These are phyloP conservation scores for Lophotriccus pileatus DNA, from an alignment of 2,797 vertebrate genomes.

Conservation along the genomic window DNA sequence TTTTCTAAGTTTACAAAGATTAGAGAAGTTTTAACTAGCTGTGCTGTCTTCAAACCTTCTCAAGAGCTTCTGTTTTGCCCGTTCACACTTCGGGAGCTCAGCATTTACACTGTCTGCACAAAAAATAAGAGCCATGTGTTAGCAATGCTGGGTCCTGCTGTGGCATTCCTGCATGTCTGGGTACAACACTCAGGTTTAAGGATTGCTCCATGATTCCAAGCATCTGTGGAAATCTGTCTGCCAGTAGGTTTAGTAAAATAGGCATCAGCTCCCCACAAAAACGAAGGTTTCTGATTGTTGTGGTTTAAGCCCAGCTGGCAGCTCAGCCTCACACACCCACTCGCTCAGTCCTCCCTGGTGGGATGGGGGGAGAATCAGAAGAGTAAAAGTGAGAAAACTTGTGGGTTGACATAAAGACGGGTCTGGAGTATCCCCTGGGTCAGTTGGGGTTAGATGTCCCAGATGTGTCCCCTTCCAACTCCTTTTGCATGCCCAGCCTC, in stretches of 20 bases:
- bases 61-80: not conserved
- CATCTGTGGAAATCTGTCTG: not conserved
- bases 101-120: not conserved
- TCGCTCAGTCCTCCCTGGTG: not conserved
- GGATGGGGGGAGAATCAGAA: not conserved
- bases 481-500: not conserved
- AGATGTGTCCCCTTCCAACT: not conserved
- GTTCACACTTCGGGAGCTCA: rapidly evolving
- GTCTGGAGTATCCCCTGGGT: not conserved
- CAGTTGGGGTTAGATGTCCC: not conserved
- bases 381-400: not conserved
- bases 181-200: not conserved
- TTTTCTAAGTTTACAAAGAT: not conserved
- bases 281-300: not conserved
- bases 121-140: not conserved
- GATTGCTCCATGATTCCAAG: not conserved
- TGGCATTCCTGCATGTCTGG: not conserved
- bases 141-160: not conserved
- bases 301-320: not conserved
- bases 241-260: not conserved
- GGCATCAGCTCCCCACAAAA: not conserved
- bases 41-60: not conserved
- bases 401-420: not conserved
- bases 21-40: not conserved
- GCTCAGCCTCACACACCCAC: not conserved